Conservation (phyloP, 2,888 invertebrate genomes). For the Poecilus cupreus region DNA sequence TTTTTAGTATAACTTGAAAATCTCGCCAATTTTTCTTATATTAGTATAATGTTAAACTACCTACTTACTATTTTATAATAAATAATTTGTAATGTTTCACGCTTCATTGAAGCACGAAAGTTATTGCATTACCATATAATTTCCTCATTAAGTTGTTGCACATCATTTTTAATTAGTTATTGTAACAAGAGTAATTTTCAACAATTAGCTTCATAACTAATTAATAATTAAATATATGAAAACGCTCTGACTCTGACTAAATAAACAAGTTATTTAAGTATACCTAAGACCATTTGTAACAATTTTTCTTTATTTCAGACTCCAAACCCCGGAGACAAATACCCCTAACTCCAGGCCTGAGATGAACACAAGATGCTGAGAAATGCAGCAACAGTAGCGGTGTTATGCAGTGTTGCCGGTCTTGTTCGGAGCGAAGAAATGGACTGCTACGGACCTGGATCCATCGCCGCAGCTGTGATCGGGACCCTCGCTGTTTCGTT, state of each 20-base stretch:
- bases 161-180: background rate
- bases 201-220: background rate
- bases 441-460: constrained; percentile 80
- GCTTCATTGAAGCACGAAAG: too few relatives aligned
- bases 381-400: background rate
- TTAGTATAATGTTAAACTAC: too few relatives aligned
- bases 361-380: constrained; percentile 6
- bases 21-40: too few relatives aligned
- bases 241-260: too few relatives aligned
- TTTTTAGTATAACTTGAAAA: too few relatives aligned
- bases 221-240: too few relatives aligned
- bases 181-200: background rate
- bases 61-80: too few relatives aligned
- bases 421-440: constrained; percentile 38
- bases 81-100: too few relatives aligned
- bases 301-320: background rate
- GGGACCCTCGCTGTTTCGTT: constrained; percentile 82
- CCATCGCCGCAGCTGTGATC: constrained; percentile 82
- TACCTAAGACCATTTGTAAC: too few relatives aligned
- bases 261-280: too few relatives aligned
- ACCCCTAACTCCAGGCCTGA: background rate
- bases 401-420: constrained; percentile 40
- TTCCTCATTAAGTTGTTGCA: background rate
- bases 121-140: background rate
- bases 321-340: background rate